Percentiles rank a stretch among this genome's conserved stretches.
These are phyloP conservation scores for Riptortus pedestris DNA, from an alignment of 1,140 invertebrate species.

Conservation along the genomic window DNA sequence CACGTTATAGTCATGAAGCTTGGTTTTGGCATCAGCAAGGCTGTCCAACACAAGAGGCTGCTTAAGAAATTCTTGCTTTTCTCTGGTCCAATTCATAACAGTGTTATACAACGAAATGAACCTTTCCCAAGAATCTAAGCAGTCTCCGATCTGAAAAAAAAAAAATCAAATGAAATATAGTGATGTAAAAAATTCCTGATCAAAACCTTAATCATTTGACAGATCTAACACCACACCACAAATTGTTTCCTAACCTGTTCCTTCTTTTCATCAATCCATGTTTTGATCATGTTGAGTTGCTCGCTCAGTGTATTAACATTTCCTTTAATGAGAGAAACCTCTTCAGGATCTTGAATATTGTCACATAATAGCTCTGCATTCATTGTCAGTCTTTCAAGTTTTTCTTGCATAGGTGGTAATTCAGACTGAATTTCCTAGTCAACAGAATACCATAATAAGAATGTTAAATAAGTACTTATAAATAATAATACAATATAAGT, in stretches of 20 bases:
- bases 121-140: slow-evolving; percentile 73
- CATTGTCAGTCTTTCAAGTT: slow-evolving; percentile 61
- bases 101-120: slow-evolving; percentile 73
- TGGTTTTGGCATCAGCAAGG: slow-evolving; percentile 68
- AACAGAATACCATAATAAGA: slow-evolving; percentile 1
- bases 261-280: slow-evolving; percentile 69
- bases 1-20: slow-evolving; percentile 79
- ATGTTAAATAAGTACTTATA: background rate
- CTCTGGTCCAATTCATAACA: slow-evolving; percentile 70
- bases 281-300: slow-evolving; percentile 62
- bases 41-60: slow-evolving; percentile 65
- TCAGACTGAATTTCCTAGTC: slow-evolving; percentile 61
- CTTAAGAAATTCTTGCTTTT: slow-evolving; percentile 66
- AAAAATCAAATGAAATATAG: slow-evolving; percentile 18
- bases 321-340: slow-evolving; percentile 61
- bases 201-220: slow-evolving; percentile 5
- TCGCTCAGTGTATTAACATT: slow-evolving; percentile 65
- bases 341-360: slow-evolving; percentile 62
- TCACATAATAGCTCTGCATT: slow-evolving; percentile 69
- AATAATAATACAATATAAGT: background rate
- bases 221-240: background rate
- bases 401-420: slow-evolving; percentile 57
- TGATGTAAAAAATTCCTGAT: background rate
- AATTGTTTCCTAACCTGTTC: slow-evolving; percentile 39
- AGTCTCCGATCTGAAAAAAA: slow-evolving; percentile 60